Evolutionary conservation across 1,140 invertebrate species (phyloP).

Genomic region (Aradophagus sp.): DNA sequence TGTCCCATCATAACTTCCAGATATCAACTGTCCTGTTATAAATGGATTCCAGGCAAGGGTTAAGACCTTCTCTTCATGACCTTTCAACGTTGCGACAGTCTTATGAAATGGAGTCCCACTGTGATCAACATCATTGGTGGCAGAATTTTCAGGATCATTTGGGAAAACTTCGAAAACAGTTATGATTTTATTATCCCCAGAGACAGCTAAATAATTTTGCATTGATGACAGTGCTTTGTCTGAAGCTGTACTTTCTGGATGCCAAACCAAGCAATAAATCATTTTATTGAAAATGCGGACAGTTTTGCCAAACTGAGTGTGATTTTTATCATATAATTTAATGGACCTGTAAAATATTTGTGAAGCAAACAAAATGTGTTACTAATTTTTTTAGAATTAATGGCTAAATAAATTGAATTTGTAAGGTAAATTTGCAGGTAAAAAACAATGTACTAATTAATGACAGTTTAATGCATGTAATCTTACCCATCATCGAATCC

Average conservation of each 20-base stretch:
- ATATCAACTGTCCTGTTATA: constrained; percentile 79
- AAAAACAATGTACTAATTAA: too few species aligned
- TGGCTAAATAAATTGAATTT: too few species aligned
- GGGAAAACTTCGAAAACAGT: constrained; percentile 76
- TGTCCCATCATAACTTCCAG: constrained; percentile 81
- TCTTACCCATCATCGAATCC: constrained; percentile 78
- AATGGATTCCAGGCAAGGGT: constrained; percentile 84
- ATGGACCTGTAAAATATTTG: constrained; percentile 54
- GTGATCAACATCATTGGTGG: too few species aligned
- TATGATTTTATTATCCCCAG: constrained; percentile 76
- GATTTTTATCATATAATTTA: constrained; percentile 61
- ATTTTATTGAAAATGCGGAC: constrained; percentile 74
- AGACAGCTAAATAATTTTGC: constrained; percentile 79
- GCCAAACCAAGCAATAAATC: constrained; percentile 81
- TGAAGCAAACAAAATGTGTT: too few species aligned
- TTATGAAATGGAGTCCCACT: constrained; percentile 55
- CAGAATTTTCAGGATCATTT: constrained; percentile 3
- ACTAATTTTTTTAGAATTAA: neutral
- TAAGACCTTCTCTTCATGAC: constrained; percentile 78
- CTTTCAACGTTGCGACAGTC: constrained; percentile 75
- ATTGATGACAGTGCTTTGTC: constrained; percentile 76
- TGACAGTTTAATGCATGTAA: too few species aligned
- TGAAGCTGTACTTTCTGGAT: constrained; percentile 79
- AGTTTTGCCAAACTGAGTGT: constrained; percentile 47
- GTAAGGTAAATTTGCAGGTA: too few species aligned